These are phyloP conservation scores for Pachycephala philippinensis DNA, from an alignment of 2,113 vertebrate genomes.

Conservation along the genomic window DNA sequence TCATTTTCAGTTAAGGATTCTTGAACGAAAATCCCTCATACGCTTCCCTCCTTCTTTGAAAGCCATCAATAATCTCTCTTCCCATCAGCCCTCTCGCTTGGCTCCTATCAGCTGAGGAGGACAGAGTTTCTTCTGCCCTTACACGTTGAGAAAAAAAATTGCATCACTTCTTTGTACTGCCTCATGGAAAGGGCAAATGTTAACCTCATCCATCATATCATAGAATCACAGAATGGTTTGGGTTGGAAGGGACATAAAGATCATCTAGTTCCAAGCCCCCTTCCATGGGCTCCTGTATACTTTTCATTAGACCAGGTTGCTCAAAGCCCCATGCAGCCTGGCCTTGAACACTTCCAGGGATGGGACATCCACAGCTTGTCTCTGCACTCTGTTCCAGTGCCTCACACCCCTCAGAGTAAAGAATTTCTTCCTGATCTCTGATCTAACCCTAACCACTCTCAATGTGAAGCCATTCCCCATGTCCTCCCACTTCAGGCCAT, in stretches of 20 bases:
- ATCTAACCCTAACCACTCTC: background rate
- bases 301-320: background rate
- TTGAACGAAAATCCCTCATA: background rate
- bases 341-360: background rate
- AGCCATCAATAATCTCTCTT: background rate
- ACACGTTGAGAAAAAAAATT: background rate
- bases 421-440: background rate
- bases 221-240: background rate
- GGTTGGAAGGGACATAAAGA: background rate
- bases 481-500: background rate
- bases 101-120: background rate
- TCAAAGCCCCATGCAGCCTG: background rate
- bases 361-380: background rate
- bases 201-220: accelerated
- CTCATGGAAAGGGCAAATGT: background rate
- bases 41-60: background rate
- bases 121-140: background rate
- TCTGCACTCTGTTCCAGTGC: background rate
- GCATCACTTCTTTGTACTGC: background rate
- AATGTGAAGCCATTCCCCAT: background rate
- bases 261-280: background rate
- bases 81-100: background rate
- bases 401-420: background rate
- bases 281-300: background rate
- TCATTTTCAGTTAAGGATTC: background rate